phyloP scores from a whole-genome alignment of 2,797 vertebrate genomes.

The Coreius guichenoti region DNA sequence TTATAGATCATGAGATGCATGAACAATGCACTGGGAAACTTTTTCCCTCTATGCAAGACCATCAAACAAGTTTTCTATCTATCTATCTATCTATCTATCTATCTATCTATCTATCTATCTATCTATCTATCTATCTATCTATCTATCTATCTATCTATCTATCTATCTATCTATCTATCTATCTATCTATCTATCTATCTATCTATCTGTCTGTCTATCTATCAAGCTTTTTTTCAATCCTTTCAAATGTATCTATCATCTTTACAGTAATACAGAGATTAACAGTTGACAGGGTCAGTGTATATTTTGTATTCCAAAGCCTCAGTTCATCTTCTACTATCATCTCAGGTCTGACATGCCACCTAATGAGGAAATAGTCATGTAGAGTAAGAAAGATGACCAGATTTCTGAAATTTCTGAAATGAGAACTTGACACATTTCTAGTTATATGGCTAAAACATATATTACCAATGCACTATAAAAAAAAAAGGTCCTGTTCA shows the following conservation, averaged over 20 bases:
- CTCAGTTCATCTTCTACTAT: background rate
- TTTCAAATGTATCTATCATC: background rate
- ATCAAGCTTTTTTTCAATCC: background rate
- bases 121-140: background rate
- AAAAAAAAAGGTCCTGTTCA: background rate
- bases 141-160: background rate
- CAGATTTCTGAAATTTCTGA: background rate
- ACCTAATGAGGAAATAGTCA: background rate
- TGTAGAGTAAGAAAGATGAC: background rate
- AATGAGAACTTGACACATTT: background rate
- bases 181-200: background rate
- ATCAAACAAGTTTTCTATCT: background rate
- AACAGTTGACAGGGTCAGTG: background rate
- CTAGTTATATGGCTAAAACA: background rate
- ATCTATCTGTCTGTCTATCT: too few relatives aligned
- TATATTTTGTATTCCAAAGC: background rate
- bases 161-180: background rate
- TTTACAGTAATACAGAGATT: too few relatives aligned
- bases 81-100: background rate
- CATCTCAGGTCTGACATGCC: background rate
- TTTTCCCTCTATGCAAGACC: background rate
- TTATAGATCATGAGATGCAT: constrained; percentile 50
- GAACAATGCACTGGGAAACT: constrained; percentile 7
- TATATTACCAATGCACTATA: background rate
- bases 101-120: background rate